phyloP scores from a whole-genome alignment of 2,113 vertebrate species.

The Desmodus rotundus region DNA sequence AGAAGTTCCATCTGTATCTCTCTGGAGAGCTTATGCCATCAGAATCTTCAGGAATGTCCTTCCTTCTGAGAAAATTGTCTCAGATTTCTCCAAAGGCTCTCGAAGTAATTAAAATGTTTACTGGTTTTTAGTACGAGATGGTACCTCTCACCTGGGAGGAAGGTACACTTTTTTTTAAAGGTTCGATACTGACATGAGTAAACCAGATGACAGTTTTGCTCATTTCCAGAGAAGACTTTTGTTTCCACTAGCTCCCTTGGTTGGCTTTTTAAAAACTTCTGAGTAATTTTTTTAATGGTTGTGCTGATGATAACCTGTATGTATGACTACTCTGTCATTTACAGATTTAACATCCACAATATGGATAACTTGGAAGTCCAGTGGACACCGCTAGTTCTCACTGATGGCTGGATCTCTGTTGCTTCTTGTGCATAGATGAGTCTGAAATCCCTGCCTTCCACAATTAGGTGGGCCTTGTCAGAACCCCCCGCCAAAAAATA shows the following conservation, averaged over 20 bases:
- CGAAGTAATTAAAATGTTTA: neutral
- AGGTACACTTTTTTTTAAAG: neutral
- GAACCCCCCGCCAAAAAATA: neutral
- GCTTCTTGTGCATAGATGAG: neutral
- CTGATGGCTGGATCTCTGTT: neutral
- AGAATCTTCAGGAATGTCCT: neutral
- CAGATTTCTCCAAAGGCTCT: neutral
- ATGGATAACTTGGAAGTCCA: neutral
- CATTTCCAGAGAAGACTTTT: neutral
- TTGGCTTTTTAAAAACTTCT: neutral
- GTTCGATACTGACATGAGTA: neutral
- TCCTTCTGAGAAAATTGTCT: neutral
- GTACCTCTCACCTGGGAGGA: neutral
- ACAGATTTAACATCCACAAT: neutral
- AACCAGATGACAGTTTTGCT: neutral
- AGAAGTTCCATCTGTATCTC: fast-evolving
- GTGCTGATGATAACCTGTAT: neutral
- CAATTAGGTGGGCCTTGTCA: neutral
- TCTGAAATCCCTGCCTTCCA: neutral
- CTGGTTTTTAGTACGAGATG: neutral
- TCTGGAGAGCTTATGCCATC: neutral
- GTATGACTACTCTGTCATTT: neutral
- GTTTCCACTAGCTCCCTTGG: neutral
- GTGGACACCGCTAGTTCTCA: neutral
- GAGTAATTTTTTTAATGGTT: neutral